A percentile compares a stretch with the other conserved stretches of the same genome.
These are phyloP conservation scores for Acanthosoma haemorrhoidale DNA, from an alignment of 2,888 invertebrate genomes.

Conservation along the genomic window DNA sequence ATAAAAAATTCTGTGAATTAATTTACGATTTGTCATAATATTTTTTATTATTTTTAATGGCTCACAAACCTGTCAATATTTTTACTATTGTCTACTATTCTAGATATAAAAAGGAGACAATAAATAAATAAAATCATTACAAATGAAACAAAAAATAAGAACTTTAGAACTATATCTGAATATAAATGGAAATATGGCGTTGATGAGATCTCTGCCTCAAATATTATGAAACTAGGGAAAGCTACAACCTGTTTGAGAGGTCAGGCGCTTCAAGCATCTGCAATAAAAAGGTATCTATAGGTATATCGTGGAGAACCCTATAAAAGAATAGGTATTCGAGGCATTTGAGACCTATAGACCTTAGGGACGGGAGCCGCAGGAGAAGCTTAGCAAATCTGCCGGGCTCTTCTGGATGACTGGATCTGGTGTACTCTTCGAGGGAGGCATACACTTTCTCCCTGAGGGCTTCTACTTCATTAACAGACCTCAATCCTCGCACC, in stretches of 20 bases:
- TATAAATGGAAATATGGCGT: background rate
- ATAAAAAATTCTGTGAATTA: no score
- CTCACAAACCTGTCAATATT: no score
- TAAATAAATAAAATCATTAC: background rate
- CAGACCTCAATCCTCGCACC: slow-evolving; percentile 80
- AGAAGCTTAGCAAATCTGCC: slow-evolving; percentile 93
- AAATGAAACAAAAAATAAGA: background rate
- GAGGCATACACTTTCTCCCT: slow-evolving; percentile 94
- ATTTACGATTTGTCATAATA: no score
- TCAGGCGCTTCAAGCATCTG: slow-evolving; percentile 69
- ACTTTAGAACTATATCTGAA: background rate
- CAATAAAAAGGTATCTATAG: slow-evolving; percentile 76
- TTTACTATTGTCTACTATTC: background rate
- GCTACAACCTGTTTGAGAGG: slow-evolving; percentile 24
- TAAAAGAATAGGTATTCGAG: slow-evolving; percentile 92
- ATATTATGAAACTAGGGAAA: slow-evolving; percentile 3
- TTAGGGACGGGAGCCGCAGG: slow-evolving; percentile 78
- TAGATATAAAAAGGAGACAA: no score
- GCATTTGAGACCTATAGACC: slow-evolving; percentile 89
- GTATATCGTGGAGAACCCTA: slow-evolving; percentile 80
- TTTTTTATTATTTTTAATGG: no score
- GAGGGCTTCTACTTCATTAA: slow-evolving; percentile 74
- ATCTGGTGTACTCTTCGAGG: slow-evolving; percentile 89
- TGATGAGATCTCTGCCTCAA: slow-evolving; percentile 13
- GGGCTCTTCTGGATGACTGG: slow-evolving; percentile 81